Evolutionary conservation across 2,888 invertebrate species (phyloP).

Genomic region (Venusia cambrica): DNA sequence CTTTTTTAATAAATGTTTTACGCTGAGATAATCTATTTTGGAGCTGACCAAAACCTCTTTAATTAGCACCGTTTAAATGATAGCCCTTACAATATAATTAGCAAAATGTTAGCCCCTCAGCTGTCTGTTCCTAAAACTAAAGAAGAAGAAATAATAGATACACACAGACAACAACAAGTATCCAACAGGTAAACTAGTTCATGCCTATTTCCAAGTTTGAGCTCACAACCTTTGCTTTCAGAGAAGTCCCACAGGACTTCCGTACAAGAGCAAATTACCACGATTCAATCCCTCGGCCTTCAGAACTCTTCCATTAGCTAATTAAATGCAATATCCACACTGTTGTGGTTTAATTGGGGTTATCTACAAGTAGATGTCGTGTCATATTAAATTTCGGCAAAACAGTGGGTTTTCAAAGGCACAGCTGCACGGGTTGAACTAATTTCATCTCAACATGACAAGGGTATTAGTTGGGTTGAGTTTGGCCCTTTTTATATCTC

Average conservation of each 20-base stretch:
- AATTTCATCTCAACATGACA: conserved; percentile 78
- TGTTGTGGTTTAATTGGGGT: conserved; percentile 13
- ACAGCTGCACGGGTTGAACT: conserved; percentile 74
- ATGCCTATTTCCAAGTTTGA: too few relatives aligned
- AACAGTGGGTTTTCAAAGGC: conserved; percentile 57
- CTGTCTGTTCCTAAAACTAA: too few relatives aligned
- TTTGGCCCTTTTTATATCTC: conserved; percentile 69
- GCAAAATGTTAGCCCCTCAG: too few relatives aligned
- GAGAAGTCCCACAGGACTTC: conserved; percentile 1
- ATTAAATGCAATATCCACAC: conserved; percentile 15
- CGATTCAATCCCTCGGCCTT: neutral
- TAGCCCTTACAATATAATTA: too few relatives aligned
- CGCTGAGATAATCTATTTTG: too few relatives aligned
- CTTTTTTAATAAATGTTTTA: too few relatives aligned
- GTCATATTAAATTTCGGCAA: conserved; percentile 68
- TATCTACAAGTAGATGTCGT: conserved; percentile 48
- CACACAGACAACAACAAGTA: too few relatives aligned
- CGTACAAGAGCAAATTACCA: too few relatives aligned
- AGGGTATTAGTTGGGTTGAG: conserved; percentile 75
- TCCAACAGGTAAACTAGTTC: too few relatives aligned
- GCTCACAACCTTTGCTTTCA: conserved; percentile 8
- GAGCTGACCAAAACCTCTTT: too few relatives aligned
- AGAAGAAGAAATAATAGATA: too few relatives aligned
- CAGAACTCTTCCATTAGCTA: conserved; percentile 6
- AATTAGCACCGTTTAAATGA: too few relatives aligned